These are phyloP conservation scores for Caenorhabditis japonica DNA, from an alignment of 2,888 invertebrate species.

Conservation along the genomic window DNA sequence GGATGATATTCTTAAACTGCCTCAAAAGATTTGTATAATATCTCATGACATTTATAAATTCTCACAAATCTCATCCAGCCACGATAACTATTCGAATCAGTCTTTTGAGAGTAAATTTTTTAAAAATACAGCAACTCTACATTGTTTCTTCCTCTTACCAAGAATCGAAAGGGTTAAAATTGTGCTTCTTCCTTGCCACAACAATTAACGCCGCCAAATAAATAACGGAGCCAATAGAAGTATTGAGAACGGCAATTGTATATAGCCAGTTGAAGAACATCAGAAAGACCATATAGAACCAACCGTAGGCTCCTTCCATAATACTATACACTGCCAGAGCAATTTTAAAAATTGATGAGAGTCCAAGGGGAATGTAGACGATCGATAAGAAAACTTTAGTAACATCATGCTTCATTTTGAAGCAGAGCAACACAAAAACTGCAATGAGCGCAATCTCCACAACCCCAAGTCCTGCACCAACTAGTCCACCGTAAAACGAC, in stretches of 20 bases:
- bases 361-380: constrained; percentile 44
- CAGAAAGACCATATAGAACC: constrained; percentile 28
- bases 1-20: no score
- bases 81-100: no score
- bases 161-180: constrained; percentile 22
- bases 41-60: no score
- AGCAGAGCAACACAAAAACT: constrained; percentile 29
- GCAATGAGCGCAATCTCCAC: constrained; percentile 26
- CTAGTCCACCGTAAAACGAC: constrained; percentile 30
- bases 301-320: constrained; percentile 33
- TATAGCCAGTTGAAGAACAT: constrained; percentile 46
- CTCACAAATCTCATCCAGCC: no score
- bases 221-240: constrained; percentile 32
- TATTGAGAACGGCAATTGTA: constrained; percentile 25
- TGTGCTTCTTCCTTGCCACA: constrained; percentile 27
- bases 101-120: no score
- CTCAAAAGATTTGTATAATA: no score
- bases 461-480: constrained; percentile 24
- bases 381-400: constrained; percentile 31
- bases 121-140: no score
- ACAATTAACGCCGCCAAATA: constrained; percentile 38
- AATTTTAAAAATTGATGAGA: constrained; percentile 46
- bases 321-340: constrained; percentile 31
- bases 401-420: constrained; percentile 50
- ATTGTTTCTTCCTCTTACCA: no score